These are phyloP conservation scores for Meloidogyne floridensis DNA, from an alignment of 1,140 invertebrate species.

Conservation along the genomic window DNA sequence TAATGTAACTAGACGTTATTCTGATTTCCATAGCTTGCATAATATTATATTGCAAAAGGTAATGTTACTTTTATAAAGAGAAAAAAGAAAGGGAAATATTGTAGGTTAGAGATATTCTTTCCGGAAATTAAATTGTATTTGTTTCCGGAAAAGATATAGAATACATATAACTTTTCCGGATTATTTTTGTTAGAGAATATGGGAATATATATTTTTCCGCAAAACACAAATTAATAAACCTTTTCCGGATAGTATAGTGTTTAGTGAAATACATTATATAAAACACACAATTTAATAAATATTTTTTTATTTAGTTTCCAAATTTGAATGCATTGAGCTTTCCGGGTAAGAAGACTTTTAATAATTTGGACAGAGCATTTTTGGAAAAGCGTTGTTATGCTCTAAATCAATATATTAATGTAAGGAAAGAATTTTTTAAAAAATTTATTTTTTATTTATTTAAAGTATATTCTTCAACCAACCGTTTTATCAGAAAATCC, in stretches of 20 bases:
- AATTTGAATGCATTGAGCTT: conserved; percentile 79
- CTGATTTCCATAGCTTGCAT: conserved; percentile 86
- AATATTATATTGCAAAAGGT: conserved; percentile 69
- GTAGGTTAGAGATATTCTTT: neutral
- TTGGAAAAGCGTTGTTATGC: conserved; percentile 82
- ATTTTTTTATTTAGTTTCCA: conserved; percentile 73
- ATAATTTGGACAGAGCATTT: conserved; percentile 84
- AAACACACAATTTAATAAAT: conserved; percentile 8
- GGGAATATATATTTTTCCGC: too few relatives aligned
- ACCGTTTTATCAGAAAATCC: conserved; percentile 73
- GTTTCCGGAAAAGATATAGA: too few relatives aligned
- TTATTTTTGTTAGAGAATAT: too few relatives aligned
- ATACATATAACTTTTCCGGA: too few relatives aligned
- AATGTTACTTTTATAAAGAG: neutral
- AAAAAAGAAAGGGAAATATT: too few relatives aligned
- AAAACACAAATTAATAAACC: neutral
- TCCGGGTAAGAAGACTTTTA: conserved; percentile 88
- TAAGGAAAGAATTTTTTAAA: conserved; percentile 11
- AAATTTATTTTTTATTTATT: conserved; percentile 20
- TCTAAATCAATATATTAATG: conserved; percentile 81
- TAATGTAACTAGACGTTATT: conserved; percentile 75
- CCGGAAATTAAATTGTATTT: neutral
- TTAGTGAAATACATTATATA: neutral
- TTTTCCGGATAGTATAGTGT: too few relatives aligned
- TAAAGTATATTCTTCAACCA: conserved; percentile 69